These are phyloP conservation scores for Vireo griseus DNA, from an alignment of 2,797 vertebrate species.

Conservation along the genomic window DNA sequence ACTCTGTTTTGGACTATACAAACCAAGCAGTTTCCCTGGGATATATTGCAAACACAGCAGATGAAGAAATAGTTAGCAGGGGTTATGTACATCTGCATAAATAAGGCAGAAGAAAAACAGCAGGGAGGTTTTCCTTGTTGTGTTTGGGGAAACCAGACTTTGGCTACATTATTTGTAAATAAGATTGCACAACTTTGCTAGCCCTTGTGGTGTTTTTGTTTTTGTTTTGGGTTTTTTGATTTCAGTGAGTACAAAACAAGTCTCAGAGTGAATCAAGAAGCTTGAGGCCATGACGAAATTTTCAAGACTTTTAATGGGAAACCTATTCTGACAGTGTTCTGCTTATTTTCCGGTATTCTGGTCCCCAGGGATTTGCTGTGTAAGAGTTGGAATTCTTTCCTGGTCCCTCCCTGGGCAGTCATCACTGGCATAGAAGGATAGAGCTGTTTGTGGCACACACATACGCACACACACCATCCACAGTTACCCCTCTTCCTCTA, in stretches of 20 bases:
- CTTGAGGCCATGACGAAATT: background rate
- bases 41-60: background rate
- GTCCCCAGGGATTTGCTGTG: background rate
- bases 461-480: too few relatives aligned
- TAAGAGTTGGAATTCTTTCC: background rate
- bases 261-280: background rate
- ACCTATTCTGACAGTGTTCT: background rate
- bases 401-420: background rate
- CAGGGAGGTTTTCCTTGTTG: background rate
- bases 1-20: background rate
- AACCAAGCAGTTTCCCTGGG: background rate
- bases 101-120: background rate
- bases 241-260: background rate
- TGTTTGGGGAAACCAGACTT: background rate
- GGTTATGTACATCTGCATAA: background rate
- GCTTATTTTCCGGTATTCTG: background rate
- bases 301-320: background rate
- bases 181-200: background rate
- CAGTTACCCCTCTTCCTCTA: background rate
- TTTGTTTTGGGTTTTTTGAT: background rate
- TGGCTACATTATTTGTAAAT: constrained; percentile 13
- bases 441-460: background rate
- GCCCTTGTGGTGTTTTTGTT: background rate
- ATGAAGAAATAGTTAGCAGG: background rate
- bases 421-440: background rate